Evolutionary conservation across 1,140 invertebrate species (phyloP).

Genomic region (Eufriesea mexicana): DNA sequence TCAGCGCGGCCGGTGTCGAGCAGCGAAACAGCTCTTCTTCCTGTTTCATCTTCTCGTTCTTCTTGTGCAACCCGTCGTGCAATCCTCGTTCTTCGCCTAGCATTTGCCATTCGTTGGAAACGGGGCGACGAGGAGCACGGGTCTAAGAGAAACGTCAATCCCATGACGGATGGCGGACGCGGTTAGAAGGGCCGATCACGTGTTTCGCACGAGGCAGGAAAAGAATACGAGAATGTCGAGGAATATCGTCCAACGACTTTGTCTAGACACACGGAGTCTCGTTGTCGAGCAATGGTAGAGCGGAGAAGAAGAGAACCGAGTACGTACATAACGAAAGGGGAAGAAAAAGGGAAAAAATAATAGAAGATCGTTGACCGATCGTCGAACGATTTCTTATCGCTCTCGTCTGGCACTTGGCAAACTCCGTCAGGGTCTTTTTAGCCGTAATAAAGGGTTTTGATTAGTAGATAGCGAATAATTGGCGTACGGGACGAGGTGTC

Average conservation of each 20-base stretch:
- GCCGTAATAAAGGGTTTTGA: constrained; percentile 57
- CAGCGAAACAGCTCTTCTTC: constrained; percentile 14
- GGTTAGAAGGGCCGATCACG: constrained; percentile 36
- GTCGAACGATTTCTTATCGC: constrained; percentile 52
- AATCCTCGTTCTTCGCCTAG: too few species aligned
- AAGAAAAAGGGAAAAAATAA: too few species aligned
- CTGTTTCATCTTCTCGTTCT: constrained; percentile 5
- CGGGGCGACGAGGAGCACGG: background rate
- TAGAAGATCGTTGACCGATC: constrained; percentile 32
- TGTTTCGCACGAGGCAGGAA: background rate
- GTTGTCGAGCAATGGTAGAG: background rate
- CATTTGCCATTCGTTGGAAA: too few species aligned
- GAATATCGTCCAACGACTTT: background rate
- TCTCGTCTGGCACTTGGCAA: constrained; percentile 65
- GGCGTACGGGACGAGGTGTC: constrained; percentile 52
- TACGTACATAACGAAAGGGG: background rate
- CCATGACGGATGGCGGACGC: constrained; percentile 63
- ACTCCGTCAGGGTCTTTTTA: constrained; percentile 62
- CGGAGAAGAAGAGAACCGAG: background rate
- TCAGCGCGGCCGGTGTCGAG: background rate
- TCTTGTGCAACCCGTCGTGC: background rate
- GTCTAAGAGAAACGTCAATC: constrained; percentile 53
- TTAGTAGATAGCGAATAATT: constrained; percentile 68
- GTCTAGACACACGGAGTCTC: background rate
- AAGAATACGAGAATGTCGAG: background rate